Evolutionary conservation across 2,888 invertebrate genomes (phyloP).

Genomic region (Sepiola atlantica): DNA sequence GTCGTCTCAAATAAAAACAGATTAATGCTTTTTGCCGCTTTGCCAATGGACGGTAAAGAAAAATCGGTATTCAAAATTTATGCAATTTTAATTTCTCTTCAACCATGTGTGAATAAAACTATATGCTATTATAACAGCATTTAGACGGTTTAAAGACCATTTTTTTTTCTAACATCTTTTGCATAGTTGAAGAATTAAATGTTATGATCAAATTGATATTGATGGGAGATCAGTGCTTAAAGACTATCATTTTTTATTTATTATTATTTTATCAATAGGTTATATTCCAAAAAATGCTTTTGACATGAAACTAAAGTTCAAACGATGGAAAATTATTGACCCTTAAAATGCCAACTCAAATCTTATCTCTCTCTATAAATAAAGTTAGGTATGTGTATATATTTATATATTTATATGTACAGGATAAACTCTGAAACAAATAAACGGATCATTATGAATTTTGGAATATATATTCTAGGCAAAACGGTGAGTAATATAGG

Average conservation of each 20-base stretch:
- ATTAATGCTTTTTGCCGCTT: background rate
- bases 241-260: background rate
- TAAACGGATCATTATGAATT: too few species aligned
- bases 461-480: too few species aligned
- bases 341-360: background rate
- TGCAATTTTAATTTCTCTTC: background rate
- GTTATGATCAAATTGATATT: background rate
- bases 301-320: background rate
- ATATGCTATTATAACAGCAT: too few species aligned
- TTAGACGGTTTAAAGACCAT: background rate
- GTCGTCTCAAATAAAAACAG: background rate
- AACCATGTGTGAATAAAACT: background rate
- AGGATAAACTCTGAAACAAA: too few species aligned
- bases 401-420: too few species aligned
- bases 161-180: background rate
- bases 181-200: background rate
- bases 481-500: too few species aligned
- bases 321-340: background rate
- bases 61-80: background rate
- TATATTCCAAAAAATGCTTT: background rate
- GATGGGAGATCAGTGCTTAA: background rate
- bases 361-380: too few species aligned
- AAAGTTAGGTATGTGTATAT: too few species aligned
- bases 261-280: too few species aligned
- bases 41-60: background rate